Evolutionary conservation across 2,888 invertebrate species (phyloP).

Genomic region (Cataglyphis cursor): DNA sequence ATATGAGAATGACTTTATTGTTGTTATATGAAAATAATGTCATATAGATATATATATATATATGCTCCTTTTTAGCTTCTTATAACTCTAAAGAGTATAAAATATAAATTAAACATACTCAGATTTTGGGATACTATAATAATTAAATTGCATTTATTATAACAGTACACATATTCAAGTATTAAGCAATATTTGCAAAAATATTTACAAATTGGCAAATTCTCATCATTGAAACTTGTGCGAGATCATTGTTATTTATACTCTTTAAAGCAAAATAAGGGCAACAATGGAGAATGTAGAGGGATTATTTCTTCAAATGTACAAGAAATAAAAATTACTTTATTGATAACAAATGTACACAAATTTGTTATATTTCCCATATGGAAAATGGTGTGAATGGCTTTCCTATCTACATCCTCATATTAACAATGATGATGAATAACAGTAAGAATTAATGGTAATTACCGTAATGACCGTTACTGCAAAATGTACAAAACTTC

Average conservation of each 20-base stretch:
- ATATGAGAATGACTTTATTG: constrained; percentile 18
- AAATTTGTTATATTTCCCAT: constrained; percentile 77
- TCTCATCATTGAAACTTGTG: background rate
- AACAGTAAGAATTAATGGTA: constrained; percentile 75
- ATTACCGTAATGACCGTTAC: constrained; percentile 69
- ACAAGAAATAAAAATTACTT: constrained; percentile 85
- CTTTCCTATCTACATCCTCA: constrained; percentile 82
- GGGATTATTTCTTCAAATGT: constrained; percentile 64
- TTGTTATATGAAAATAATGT: constrained; percentile 42
- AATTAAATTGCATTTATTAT: background rate
- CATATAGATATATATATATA: background rate
- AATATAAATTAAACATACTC: background rate
- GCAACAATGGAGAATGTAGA: background rate
- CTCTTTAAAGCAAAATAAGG: constrained; percentile 22
- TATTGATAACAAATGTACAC: constrained; percentile 83
- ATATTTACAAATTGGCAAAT: background rate
- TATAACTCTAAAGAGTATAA: constrained; percentile 31
- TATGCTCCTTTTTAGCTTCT: background rate
- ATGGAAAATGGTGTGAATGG: constrained; percentile 75
- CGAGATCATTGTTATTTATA: background rate
- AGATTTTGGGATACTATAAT: background rate
- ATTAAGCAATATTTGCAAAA: background rate
- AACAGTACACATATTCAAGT: background rate
- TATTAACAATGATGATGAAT: constrained; percentile 74
- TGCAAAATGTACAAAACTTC: constrained; percentile 69